These are phyloP conservation scores for Coturnix japonica DNA, from an alignment of 2,113 vertebrate genomes.

Conservation along the genomic window DNA sequence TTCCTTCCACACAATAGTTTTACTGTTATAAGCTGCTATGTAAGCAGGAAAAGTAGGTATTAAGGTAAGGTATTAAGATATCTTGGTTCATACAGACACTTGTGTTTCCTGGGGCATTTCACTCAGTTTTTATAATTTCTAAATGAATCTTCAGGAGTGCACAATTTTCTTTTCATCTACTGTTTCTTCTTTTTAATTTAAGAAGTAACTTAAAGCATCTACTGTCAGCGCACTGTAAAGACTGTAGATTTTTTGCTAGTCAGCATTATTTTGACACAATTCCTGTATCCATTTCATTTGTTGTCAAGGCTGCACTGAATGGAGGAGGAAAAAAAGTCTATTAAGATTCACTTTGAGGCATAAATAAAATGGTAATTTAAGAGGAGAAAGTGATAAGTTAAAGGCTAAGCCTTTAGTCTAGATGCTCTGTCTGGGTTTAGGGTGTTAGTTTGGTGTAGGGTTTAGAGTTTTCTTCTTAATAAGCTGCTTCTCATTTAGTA, in stretches of 20 bases:
- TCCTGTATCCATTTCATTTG: background rate
- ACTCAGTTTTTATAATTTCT: background rate
- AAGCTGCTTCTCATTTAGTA: background rate
- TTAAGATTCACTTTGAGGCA: background rate
- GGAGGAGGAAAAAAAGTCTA: background rate
- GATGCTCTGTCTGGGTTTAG: background rate
- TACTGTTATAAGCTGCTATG: background rate
- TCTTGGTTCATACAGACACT: background rate
- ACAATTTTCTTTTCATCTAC: background rate
- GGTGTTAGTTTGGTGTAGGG: background rate
- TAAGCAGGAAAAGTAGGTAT: background rate
- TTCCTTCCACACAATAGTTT: background rate
- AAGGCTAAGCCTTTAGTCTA: background rate
- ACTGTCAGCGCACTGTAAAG: background rate
- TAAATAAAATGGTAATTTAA: background rate
- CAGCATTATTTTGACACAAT: background rate
- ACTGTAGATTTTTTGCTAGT: background rate
- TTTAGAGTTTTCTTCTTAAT: background rate
- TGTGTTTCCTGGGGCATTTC: background rate
- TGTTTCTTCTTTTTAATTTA: background rate
- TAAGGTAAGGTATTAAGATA: background rate
- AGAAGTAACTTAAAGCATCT: background rate
- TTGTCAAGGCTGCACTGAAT: background rate
- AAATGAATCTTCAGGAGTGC: background rate
- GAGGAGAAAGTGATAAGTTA: background rate